Base-by-base conservation (phyloP, 2,888 invertebrate species). In the Leucophenga maculata region DNA sequence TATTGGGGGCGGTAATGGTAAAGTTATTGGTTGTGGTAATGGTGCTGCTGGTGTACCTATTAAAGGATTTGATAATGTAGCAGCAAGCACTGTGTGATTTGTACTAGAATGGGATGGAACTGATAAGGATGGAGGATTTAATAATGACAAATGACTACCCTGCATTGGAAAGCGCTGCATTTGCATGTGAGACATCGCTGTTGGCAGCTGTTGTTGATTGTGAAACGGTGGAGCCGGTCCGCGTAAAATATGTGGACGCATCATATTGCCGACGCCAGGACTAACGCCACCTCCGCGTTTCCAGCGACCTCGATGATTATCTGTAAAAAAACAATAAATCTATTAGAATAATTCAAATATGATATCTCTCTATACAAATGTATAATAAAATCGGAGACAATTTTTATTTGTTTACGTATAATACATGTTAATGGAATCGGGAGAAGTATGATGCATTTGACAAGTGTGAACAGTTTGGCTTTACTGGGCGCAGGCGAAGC, bases 81-180 rank as follows among this genome's bases (percentile, higher is more conserved):
- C 20, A 16, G 55, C 20, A 14, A 46, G 54, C 46, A 52, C 50
- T 22, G 26, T n/a, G 13, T 14, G 32, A 54, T 52, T 22, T 16
- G 69, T 59, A 46, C n/a, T 50, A 22, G 62, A 54, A 70, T 68
- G 70, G 50, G 52, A 13, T 20, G 67, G 20, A 50, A 11, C 9
- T 8, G 48, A 54, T 26, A 59, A 48, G 18, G 22, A 6, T 9
- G 55, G 66, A 69, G 48, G 74, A 55, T 64, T 67, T 18, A 70
- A 71, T 2, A 72, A 65, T 59, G 72, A 74, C 70, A 69, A 71
- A 70, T 22, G 78, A 83, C 85, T 87, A 86, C 85, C 85, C 65
- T 86, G 82, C 69, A 80, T 82, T 46, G 84, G 82, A 71, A 83
- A 86, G 59, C 85, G 83, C 70, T 84, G 69, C 72, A 79, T 75